Percentiles rank a stretch among this genome's conserved stretches.
Evolutionary conservation across 1,140 invertebrate genomes (phyloP).

Genomic region (Melanaphis sacchari): DNA sequence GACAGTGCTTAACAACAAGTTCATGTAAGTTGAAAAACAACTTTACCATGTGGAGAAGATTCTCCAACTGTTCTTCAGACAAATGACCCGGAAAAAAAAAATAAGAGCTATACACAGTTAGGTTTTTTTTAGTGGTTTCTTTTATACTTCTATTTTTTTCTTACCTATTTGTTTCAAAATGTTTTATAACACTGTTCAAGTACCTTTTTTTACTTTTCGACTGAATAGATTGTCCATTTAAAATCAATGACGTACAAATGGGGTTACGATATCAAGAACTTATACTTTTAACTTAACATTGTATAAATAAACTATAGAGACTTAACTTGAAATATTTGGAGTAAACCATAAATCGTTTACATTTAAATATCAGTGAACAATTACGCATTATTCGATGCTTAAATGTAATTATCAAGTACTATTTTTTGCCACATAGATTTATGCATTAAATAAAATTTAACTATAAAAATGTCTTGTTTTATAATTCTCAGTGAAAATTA

Average conservation of each 20-base stretch:
- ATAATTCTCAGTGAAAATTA: not conserved
- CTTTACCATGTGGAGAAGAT: not conserved
- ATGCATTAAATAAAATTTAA: not conserved
- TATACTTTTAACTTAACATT: not conserved
- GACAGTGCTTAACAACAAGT: constrained; percentile 42
- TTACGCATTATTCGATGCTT: not conserved
- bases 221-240: not conserved
- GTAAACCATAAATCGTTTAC: not conserved
- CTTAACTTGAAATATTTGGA: not conserved
- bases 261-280: not conserved
- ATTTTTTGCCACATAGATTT: not conserved
- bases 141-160: constrained; percentile 15
- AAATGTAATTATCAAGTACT: not conserved
- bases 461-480: not conserved
- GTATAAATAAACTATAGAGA: not conserved
- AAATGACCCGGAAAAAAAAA: constrained; percentile 56
- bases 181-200: constrained; percentile 35
- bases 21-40: constrained; percentile 42
- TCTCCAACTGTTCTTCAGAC: constrained; percentile 13
- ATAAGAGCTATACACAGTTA: constrained; percentile 1
- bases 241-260: constrained; percentile 19
- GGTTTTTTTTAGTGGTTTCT: constrained; percentile 26
- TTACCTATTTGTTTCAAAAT: constrained; percentile 30
- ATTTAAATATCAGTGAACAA: not conserved
- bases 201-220: constrained; percentile 30